Percentiles rank a stretch among this genome's conserved stretches.
These are phyloP conservation scores for Clunio marinus DNA, from an alignment of 2,888 invertebrate genomes.

Conservation along the genomic window DNA sequence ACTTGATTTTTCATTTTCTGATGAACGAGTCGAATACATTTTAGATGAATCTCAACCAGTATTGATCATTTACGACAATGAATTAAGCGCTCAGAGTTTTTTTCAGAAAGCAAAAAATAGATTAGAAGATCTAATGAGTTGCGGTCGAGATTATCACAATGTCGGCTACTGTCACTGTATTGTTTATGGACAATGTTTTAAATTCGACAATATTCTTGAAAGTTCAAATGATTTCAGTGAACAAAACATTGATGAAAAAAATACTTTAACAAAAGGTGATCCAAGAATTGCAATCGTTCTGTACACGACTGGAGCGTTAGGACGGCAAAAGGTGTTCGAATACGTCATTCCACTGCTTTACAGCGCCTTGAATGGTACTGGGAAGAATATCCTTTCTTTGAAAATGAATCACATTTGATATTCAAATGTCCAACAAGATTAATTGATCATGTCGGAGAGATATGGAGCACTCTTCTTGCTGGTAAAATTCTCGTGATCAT, in stretches of 20 bases:
- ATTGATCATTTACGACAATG: slow-evolving; percentile 59
- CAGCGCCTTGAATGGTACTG: neutral
- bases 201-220: too few relatives aligned
- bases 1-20: slow-evolving; percentile 53
- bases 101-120: too few relatives aligned
- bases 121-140: too few relatives aligned
- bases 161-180: too few relatives aligned
- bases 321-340: neutral
- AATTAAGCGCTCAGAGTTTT: too few relatives aligned
- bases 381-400: neutral
- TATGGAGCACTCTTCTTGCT: neutral
- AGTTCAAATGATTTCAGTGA: neutral
- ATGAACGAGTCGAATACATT: slow-evolving; percentile 63
- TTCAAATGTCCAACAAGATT: neutral
- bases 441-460: neutral
- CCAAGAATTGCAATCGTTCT: neutral
- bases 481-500: neutral
- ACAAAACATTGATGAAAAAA: neutral
- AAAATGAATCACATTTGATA: neutral
- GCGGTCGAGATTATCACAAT: too few relatives aligned
- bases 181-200: too few relatives aligned
- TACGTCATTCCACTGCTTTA: neutral
- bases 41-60: slow-evolving; percentile 64
- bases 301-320: neutral
- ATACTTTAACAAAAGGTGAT: neutral